A percentile compares a stretch with the other conserved stretches of the same genome.
These are phyloP conservation scores for Temnothorax curvispinosus DNA, from an alignment of 1,140 invertebrate species.

Conservation along the genomic window DNA sequence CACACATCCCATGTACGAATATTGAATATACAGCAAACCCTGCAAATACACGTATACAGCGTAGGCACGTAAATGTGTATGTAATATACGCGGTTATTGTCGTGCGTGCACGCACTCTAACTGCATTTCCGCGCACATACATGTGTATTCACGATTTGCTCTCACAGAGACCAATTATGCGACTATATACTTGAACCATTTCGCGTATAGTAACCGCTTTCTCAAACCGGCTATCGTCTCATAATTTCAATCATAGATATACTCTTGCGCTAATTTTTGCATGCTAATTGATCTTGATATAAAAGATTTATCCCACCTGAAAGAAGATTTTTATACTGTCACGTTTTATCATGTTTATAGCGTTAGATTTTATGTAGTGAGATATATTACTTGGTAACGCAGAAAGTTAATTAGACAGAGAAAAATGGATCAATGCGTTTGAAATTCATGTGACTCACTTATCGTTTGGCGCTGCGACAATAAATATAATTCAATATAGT, in stretches of 20 bases:
- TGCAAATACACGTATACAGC: not conserved
- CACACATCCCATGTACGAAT: not conserved
- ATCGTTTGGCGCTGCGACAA: constrained; percentile 10
- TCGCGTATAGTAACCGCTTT: constrained; percentile 60
- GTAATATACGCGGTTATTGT: constrained; percentile 8
- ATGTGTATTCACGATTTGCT: constrained; percentile 20
- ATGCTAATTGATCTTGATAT: not conserved
- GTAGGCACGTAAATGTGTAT: not conserved
- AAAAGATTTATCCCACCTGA: not conserved
- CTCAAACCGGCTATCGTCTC: constrained; percentile 51
- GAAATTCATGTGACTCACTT: constrained; percentile 33
- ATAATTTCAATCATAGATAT: constrained; percentile 48
- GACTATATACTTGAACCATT: constrained; percentile 66
- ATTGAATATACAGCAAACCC: not conserved
- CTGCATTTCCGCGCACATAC: constrained; percentile 5
- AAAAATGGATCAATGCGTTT: constrained; percentile 10
- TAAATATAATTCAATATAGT: constrained; percentile 36
- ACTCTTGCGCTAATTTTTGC: constrained; percentile 10
- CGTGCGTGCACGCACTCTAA: constrained; percentile 5
- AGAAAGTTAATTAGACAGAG: constrained; percentile 14
- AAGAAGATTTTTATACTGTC: not conserved
- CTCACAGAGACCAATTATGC: constrained; percentile 61
- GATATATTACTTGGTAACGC: constrained; percentile 14
- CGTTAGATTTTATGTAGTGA: not conserved
- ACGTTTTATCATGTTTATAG: not conserved